phyloP scores from a whole-genome alignment of 2,797 vertebrate species.

The Dallia pectoralis region DNA sequence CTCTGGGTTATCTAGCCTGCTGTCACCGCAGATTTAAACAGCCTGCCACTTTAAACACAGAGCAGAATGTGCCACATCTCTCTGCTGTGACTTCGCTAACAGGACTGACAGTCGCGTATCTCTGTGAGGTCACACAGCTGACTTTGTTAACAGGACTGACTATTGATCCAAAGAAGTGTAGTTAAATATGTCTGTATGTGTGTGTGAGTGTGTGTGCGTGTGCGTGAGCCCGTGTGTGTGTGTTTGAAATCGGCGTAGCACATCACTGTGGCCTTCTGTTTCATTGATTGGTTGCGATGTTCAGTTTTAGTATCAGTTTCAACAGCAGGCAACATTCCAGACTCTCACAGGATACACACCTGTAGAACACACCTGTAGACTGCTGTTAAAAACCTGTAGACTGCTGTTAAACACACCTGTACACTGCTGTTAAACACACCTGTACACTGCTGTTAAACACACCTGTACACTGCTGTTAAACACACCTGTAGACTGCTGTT shows the following conservation, averaged over 20 bases:
- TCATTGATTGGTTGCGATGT: slow-evolving; percentile 45
- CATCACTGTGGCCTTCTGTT: neutral
- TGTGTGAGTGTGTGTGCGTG: too few relatives aligned
- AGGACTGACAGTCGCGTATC: neutral
- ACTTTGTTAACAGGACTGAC: neutral
- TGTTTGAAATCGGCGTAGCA: neutral
- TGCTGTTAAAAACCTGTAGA: neutral
- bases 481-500: too few relatives aligned
- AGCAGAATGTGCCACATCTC: neutral
- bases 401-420: neutral
- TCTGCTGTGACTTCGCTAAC: neutral
- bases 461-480: neutral
- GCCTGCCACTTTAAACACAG: slow-evolving; percentile 34
- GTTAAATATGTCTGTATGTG: too few relatives aligned
- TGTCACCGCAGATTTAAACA: slow-evolving; percentile 36
- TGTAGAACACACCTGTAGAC: neutral
- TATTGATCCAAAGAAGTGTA: too few relatives aligned
- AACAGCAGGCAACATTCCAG: slow-evolving; percentile 19
- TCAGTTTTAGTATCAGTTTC: slow-evolving; percentile 16
- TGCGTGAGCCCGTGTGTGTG: too few relatives aligned
- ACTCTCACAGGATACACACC: slow-evolving; percentile 5
- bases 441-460: too few relatives aligned
- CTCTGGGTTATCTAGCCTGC: slow-evolving; percentile 21
- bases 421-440: neutral
- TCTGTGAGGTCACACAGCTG: slow-evolving; percentile 6